A percentile compares a stretch with the other conserved stretches of the same genome.
These are phyloP conservation scores for Helicoverpa assulta DNA, from an alignment of 2,888 invertebrate species.

Conservation along the genomic window DNA sequence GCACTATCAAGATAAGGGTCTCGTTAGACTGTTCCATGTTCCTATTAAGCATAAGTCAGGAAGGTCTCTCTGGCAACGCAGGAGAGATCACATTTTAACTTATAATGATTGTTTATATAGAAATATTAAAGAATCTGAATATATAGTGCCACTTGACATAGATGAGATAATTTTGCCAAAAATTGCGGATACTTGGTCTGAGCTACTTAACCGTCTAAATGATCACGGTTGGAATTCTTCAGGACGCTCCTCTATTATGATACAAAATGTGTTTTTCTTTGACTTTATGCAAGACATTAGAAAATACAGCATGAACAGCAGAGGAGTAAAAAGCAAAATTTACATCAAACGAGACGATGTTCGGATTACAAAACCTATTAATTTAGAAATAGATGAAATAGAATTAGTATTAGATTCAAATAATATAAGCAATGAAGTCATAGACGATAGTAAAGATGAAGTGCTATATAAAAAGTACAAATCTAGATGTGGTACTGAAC, in stretches of 20 bases:
- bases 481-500: constrained; percentile 73
- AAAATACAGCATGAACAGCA: constrained; percentile 62
- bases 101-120: constrained; percentile 95
- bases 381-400: constrained; percentile 76
- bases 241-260: constrained; percentile 90
- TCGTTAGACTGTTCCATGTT: constrained; percentile 87
- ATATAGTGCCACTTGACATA: constrained; percentile 92
- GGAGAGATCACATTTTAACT: constrained; percentile 93
- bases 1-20: constrained; percentile 88
- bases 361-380: constrained; percentile 72
- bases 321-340: constrained; percentile 71
- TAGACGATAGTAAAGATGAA: constrained; percentile 70
- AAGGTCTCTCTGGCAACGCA: constrained; percentile 90
- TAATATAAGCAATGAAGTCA: constrained; percentile 74
- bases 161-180: constrained; percentile 94
- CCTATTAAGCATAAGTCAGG: constrained; percentile 86
- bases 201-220: constrained; percentile 87
- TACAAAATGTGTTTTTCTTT: constrained; percentile 93
- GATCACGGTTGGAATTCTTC: constrained; percentile 82
- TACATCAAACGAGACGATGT: constrained; percentile 85
- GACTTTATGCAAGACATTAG: constrained; percentile 85
- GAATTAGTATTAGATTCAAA: constrained; percentile 74
- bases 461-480: constrained; percentile 68
- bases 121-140: constrained; percentile 91
- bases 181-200: constrained; percentile 89